phyloP scores from a whole-genome alignment of 2,113 vertebrate species.

The Gyps fulvus region DNA sequence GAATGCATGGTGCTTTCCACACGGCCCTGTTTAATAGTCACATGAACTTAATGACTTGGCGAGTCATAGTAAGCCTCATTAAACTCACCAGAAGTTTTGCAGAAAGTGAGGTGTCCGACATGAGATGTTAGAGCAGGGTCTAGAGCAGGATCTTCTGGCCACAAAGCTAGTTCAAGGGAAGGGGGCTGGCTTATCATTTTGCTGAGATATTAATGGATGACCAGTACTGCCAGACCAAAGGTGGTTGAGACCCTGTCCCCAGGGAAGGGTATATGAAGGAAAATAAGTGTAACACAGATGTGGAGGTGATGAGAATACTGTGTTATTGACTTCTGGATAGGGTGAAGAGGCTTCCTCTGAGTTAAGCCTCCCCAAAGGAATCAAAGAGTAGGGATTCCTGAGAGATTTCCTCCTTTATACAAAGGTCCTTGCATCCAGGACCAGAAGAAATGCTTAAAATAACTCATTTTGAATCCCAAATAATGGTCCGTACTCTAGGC shows the following conservation, averaged over 20 bases:
- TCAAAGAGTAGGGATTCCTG: neutral
- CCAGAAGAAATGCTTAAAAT: neutral
- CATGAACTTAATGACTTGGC: rapidly evolving
- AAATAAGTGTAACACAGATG: neutral
- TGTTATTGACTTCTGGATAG: neutral
- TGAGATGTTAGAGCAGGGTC: neutral
- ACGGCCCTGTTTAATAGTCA: too few relatives aligned
- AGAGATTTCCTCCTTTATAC: neutral
- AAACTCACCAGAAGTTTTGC: neutral
- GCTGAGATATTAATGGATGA: neutral
- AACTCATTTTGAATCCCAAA: neutral
- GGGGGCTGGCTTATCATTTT: neutral
- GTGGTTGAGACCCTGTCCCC: neutral
- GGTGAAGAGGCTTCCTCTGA: neutral
- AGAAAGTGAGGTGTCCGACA: neutral
- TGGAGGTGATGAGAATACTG: neutral
- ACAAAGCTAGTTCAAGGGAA: neutral
- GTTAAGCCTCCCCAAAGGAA: neutral
- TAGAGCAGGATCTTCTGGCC: neutral
- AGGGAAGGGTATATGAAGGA: neutral
- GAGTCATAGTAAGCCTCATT: neutral
- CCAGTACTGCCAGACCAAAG: neutral
- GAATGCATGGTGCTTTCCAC: rapidly evolving
- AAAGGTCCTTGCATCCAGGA: neutral
- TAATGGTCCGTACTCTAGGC: too few relatives aligned